phyloP scores from a whole-genome alignment of 2,797 vertebrate species.

The Pipistrellus kuhlii region DNA sequence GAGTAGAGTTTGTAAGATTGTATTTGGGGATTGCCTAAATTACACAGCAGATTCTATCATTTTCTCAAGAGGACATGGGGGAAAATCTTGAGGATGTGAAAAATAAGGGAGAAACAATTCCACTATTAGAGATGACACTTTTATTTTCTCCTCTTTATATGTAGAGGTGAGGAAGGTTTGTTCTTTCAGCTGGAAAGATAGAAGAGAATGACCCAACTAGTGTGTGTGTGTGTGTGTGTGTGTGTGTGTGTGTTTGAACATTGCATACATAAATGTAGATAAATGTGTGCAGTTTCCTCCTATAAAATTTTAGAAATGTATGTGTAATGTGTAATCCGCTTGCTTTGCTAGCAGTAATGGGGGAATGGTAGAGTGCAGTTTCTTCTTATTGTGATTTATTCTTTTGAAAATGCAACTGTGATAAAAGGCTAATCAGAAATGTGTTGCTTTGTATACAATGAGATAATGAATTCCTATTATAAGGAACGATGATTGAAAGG shows the following conservation, averaged over 20 bases:
- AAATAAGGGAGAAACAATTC: not conserved
- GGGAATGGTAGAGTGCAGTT: conserved; percentile 60
- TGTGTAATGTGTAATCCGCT: conserved; percentile 50
- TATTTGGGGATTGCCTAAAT: not conserved
- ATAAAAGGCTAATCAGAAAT: conserved; percentile 78
- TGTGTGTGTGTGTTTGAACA: fast-evolving
- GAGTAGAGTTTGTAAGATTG: not conserved
- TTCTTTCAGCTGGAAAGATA: not conserved
- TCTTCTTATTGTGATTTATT: conserved; percentile 80
- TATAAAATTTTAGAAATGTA: not conserved
- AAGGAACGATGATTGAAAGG: conserved; percentile 69
- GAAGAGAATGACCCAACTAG: not conserved
- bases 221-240: too few relatives aligned
- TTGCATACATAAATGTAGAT: fast-evolving
- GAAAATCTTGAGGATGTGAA: not conserved
- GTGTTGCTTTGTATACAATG: conserved; percentile 77
- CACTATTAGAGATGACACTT: not conserved
- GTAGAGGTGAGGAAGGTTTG: not conserved
- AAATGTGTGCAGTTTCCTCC: fast-evolving
- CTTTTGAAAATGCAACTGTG: conserved; percentile 72
- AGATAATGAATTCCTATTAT: conserved; percentile 50
- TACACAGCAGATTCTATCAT: not conserved
- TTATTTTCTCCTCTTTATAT: too few relatives aligned
- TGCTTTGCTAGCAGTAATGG: conserved; percentile 40
- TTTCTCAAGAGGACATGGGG: not conserved